phyloP scores from a whole-genome alignment of 2,113 vertebrate species.

The Eptesicus fuscus region DNA sequence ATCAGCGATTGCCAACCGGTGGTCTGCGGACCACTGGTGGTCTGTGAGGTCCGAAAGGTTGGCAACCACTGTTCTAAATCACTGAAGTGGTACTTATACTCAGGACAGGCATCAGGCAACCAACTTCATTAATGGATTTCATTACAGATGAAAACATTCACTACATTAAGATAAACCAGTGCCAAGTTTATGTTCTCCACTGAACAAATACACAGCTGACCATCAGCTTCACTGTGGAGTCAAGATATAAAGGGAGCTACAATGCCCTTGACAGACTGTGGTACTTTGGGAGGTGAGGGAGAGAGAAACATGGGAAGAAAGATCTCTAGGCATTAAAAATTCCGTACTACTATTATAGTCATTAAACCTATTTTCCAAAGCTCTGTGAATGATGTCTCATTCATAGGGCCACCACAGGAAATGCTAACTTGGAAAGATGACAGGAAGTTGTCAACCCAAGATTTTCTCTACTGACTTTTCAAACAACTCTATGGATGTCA shows the following conservation, averaged over 20 bases:
- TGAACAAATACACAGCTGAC: not conserved
- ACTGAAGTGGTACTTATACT: not conserved
- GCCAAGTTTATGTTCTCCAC: not conserved
- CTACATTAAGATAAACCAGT: not conserved
- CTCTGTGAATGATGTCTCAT: not conserved
- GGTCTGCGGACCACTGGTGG: no score
- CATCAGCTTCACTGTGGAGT: not conserved
- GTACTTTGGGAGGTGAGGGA: not conserved
- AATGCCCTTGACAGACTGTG: not conserved
- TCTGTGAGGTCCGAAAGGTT: no score
- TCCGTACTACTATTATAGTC: not conserved
- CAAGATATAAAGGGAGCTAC: not conserved
- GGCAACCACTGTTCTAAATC: not conserved
- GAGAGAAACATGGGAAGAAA: not conserved
- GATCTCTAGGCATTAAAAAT: not conserved
- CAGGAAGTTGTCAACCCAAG: not conserved
- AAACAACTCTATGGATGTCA: not conserved
- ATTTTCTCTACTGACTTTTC: not conserved
- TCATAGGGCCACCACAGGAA: not conserved
- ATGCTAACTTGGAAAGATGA: not conserved
- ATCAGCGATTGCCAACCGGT: not conserved
- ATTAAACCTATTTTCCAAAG: not conserved
- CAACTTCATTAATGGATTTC: not conserved
- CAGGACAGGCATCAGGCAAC: not conserved
- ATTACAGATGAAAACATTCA: not conserved